Evolutionary conservation across 1,140 invertebrate species (phyloP), one percentile per base, ranked within the genome.

Genomic region (Delia radicum): DNA sequence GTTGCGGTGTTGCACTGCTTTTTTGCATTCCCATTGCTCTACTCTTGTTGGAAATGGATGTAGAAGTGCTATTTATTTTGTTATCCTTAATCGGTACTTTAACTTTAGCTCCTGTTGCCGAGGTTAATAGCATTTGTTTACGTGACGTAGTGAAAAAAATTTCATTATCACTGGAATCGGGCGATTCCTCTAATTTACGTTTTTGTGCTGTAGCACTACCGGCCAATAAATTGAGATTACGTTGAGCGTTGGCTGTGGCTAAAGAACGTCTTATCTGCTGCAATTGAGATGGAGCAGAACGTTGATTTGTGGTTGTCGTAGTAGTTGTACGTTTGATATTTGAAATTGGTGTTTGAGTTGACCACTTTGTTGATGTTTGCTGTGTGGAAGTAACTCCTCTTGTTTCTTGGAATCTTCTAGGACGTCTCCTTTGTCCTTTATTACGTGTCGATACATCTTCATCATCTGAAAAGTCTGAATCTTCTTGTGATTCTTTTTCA

Each of bases 221-320:
- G 18, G 65, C 29, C n/a, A 69, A 24, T 2, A 69, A 21, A 69
- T 69, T 69, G 2, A 33, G n/a, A 33, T 69, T 69, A 33, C 65
- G 65, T 27, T 69, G 65, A 26, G 29, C 29, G 37, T 69, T 72
- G 46, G 73, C 74, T 0, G 46, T 28, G 7, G 72, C 62, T 26
- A 83, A 77, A 15, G 67, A 77, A 63, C 82, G 79, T 10, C 82
- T 78, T 73, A 83, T 12, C 18, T 83, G 82, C 18, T 83, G 82
- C 33, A 83, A 61, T n/a, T 77, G 74, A 18, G 73, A 78, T 1
- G 61, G 74, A 24, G 12, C 18, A 3, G 74, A 33, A 24, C 37
- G 55, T 15, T 33, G 21, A 67, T 28, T 67, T 29, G 63, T 6
- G 29, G 46, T 21, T 15, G 31, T 10, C 15, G 67, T 27, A 28